A percentile compares a stretch with the other conserved stretches of the same genome.
phyloP scores from a whole-genome alignment of 2,797 vertebrate genomes.

The Carcharodon carcharias region DNA sequence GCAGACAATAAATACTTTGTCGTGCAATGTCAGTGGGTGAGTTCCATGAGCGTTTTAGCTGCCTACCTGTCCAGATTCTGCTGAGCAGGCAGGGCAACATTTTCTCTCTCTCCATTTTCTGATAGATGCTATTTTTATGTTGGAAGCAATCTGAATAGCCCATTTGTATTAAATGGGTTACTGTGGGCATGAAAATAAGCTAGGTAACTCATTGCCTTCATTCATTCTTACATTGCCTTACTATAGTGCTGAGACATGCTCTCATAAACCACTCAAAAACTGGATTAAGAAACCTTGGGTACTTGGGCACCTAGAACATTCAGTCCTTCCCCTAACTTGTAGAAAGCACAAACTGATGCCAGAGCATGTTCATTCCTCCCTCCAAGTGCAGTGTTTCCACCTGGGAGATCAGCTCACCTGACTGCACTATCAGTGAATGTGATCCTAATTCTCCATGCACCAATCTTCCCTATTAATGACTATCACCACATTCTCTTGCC shows the following conservation, averaged over 20 bases:
- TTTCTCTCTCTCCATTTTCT: neutral
- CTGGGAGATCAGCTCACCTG: too few species aligned
- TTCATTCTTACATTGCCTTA: neutral
- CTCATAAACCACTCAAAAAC: neutral
- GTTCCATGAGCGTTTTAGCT: too few species aligned
- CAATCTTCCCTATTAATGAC: too few species aligned
- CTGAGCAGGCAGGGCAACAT: neutral
- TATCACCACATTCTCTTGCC: too few species aligned
- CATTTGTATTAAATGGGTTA: neutral
- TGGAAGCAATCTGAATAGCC: neutral
- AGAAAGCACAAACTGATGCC: too few species aligned
- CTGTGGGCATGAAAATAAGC: neutral
- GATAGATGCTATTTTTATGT: neutral
- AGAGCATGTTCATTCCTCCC: too few species aligned
- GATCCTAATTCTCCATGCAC: too few species aligned
- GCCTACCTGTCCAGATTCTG: neutral
- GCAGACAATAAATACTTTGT: neutral
- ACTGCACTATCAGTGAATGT: too few species aligned
- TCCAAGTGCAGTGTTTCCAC: too few species aligned
- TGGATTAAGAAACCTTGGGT: too few species aligned
- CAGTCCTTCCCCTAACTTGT: too few species aligned
- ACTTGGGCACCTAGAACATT: too few species aligned
- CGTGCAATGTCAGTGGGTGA: neutral
- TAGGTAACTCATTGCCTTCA: neutral
- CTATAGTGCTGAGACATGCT: neutral